Base-by-base conservation (phyloP, 2,797 vertebrate genomes). In the Mareca penelope region DNA sequence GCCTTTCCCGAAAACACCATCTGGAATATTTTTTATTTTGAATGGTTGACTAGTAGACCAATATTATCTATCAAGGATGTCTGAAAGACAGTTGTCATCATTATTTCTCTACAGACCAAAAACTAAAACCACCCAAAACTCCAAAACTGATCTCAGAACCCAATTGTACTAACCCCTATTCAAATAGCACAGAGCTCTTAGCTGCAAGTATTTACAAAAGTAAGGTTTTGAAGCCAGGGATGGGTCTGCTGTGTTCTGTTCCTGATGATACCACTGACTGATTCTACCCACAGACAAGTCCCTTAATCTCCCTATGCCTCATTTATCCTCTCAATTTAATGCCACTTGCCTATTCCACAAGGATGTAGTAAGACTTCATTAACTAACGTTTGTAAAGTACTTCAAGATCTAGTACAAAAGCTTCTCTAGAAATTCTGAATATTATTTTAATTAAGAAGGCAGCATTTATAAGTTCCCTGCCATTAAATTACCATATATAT, bases 1-100 rank as follows among this genome's bases (percentile, higher is more conserved):
- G 78, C 67, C 84, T 86, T 84, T 81, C 85, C 57, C 71, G 63
- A 91, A 94, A 94, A 91, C 63, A 56, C 88, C 88, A 92, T 84
- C 88, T 93, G 85, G 88, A 82, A 46, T 84, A 76, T 50, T 55
- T 80, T 83, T 55, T 67, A 40, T 55, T 73, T 79, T 57, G 60
- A 85, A 72, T 55, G 50, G 61, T 80, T 83, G 68, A 56, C 61
- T 57, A 21, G 4, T 44, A 57, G 63, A 82, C 33, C 50, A 67
- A 61, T 35, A 64, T 57, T 24, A 68, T 21, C 33, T 48, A n/a
- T 10, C 52, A 76, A 17, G 15, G 31, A 37, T 80, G 15, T 40
- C 31, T 37, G 12, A 65, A 56, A 64, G 9, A 60, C 18, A 23
- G 31, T 8, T 3, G 15, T 26, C 67, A 35, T 50, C 13, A 19